A percentile compares a stretch with the other conserved stretches of the same genome.
Conservation (phyloP, 2,113 vertebrate genomes). For the Cyanocitta stelleri region DNA sequence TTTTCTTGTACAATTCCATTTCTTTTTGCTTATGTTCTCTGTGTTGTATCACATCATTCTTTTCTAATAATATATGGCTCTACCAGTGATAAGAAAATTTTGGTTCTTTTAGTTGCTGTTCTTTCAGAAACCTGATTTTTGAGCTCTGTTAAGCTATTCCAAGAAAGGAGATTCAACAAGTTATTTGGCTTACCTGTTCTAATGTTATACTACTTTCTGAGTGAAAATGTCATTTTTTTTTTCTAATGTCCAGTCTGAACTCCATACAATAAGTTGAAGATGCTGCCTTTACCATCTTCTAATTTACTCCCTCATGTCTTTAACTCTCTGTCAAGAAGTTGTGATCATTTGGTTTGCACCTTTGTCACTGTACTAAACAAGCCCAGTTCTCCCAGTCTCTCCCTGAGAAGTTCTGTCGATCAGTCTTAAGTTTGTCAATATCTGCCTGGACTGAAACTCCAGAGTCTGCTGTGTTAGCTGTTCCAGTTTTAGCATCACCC, state of each 20-base stretch:
- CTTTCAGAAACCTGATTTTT: not conserved
- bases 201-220: not conserved
- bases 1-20: not conserved
- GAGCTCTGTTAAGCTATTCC: not conserved
- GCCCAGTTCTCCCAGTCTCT: not conserved
- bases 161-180: not conserved
- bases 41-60: not conserved
- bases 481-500: not conserved
- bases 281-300: not conserved
- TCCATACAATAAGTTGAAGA: not conserved
- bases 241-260: not conserved
- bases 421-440: not conserved
- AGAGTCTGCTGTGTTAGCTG: not conserved
- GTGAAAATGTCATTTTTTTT: not conserved
- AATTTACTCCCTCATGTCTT: not conserved
- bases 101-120: not conserved
- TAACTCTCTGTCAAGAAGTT: not conserved
- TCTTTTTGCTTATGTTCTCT: not conserved
- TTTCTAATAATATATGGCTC: not conserved
- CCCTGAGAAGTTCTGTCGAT: not conserved
- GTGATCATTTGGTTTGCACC: not conserved
- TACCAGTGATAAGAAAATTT: not conserved
- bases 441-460: not conserved
- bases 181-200: not conserved
- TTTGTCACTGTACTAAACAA: not conserved